Percentiles rank a stretch among this genome's conserved stretches.
phyloP scores from a whole-genome alignment of 2,888 invertebrate genomes.

The Coenonympha arcania region DNA sequence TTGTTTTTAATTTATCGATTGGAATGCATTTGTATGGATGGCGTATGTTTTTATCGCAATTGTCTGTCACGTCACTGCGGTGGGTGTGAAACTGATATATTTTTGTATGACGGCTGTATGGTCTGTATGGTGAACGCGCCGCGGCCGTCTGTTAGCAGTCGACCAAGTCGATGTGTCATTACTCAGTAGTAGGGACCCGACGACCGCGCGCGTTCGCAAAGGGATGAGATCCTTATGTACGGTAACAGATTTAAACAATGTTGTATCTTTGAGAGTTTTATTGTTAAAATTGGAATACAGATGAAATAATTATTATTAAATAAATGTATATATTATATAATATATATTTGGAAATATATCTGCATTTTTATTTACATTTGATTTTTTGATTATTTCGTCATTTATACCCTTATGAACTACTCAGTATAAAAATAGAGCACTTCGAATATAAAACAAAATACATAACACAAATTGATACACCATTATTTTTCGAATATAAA shows the following conservation, averaged over 20 bases:
- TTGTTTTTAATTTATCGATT: not conserved
- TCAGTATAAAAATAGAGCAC: not conserved
- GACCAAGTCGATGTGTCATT: not conserved
- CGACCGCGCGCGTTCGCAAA: not conserved
- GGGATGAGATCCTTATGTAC: constrained; percentile 62
- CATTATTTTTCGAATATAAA: no score
- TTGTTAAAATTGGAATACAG: constrained; percentile 75
- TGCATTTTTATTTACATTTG: constrained; percentile 22
- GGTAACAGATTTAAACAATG: constrained; percentile 68
- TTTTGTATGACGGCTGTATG: constrained; percentile 45
- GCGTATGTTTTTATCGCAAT: constrained; percentile 6
- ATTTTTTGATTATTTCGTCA: not conserved
- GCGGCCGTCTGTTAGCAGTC: not conserved
- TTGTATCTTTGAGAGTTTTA: constrained; percentile 75
- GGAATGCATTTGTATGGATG: not conserved
- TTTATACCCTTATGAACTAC: not conserved
- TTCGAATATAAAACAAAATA: not conserved
- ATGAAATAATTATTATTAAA: constrained; percentile 73
- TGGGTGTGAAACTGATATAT: constrained; percentile 34
- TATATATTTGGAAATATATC: constrained; percentile 71
- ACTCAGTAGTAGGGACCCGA: not conserved
- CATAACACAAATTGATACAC: no score
- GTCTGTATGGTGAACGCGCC: constrained; percentile 8
- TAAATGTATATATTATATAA: constrained; percentile 76
- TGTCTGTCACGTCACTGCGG: not conserved